Percentiles rank a stretch among this genome's conserved stretches.
Evolutionary conservation across 2,113 vertebrate species (phyloP).

Genomic region (Oreochromis spilurus): DNA sequence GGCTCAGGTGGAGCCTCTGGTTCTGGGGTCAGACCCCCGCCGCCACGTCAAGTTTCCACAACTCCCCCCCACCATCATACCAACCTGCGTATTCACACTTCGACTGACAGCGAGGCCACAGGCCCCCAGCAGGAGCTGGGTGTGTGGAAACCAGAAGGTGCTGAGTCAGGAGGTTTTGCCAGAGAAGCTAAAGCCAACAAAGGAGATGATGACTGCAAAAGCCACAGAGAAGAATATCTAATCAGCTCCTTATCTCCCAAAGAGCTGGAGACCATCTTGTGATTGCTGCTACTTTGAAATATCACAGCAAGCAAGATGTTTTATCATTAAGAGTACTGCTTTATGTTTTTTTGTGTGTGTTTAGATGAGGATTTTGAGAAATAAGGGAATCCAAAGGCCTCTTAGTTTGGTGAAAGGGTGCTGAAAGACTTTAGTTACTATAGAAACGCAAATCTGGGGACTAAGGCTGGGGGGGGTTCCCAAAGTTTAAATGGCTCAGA

Average conservation of each 20-base stretch:
- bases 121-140: constrained; percentile 9
- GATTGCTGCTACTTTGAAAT: not conserved
- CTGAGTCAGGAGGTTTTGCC: not conserved
- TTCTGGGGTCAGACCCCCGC: not conserved
- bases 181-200: constrained; percentile 3
- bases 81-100: constrained; percentile 37
- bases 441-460: not conserved
- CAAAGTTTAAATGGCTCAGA: not conserved
- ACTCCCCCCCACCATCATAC: constrained; percentile 19
- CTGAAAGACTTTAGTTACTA: not conserved
- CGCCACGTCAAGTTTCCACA: constrained; percentile 3
- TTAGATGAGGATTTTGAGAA: not conserved
- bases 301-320: not conserved
- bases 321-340: not conserved
- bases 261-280: constrained; percentile 72
- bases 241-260: constrained; percentile 37
- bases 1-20: constrained; percentile 13
- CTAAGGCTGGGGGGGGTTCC: not conserved
- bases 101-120: constrained; percentile 27
- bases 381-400: not conserved
- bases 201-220: not conserved
- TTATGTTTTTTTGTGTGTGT: not conserved
- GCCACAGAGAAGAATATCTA: constrained; percentile 16
- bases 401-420: not conserved
- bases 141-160: not conserved